Evolutionary conservation across 2,888 invertebrate species (phyloP).

Genomic region (Drosophila falleni): DNA sequence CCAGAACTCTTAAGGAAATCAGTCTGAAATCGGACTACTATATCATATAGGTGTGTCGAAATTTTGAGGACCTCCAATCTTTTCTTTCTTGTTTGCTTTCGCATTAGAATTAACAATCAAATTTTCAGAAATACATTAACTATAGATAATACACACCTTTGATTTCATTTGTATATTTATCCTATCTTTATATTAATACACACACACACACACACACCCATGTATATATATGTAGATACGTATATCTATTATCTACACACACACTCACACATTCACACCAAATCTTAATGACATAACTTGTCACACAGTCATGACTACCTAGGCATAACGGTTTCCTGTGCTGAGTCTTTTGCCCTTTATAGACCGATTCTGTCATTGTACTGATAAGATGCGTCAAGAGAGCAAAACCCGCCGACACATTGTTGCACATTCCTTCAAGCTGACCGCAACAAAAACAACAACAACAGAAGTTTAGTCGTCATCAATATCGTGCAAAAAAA

Average conservation of each 20-base stretch:
- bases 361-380: constrained; percentile 56
- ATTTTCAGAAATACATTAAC: not conserved
- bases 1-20: not conserved
- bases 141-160: constrained; percentile 3
- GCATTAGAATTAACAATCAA: not conserved
- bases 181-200: constrained; percentile 12
- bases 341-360: constrained; percentile 45
- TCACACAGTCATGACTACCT: constrained; percentile 28
- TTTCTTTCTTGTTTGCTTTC: not conserved
- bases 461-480: constrained; percentile 36
- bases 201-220: not conserved
- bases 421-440: constrained; percentile 30
- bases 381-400: constrained; percentile 28
- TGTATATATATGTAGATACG: not conserved
- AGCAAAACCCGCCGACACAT: constrained; percentile 7
- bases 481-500: constrained; percentile 31
- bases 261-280: constrained; percentile 31
- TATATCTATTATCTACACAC: constrained; percentile 21
- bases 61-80: not conserved
- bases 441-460: not conserved
- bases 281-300: constrained; percentile 58
- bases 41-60: too few relatives aligned
- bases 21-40: not conserved
- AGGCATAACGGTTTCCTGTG: constrained; percentile 45
- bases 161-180: constrained; percentile 28